Evolutionary conservation across 2,888 invertebrate genomes (phyloP), one percentile per base, ranked within the genome.

Genomic region (Diarsia dahlii): DNA sequence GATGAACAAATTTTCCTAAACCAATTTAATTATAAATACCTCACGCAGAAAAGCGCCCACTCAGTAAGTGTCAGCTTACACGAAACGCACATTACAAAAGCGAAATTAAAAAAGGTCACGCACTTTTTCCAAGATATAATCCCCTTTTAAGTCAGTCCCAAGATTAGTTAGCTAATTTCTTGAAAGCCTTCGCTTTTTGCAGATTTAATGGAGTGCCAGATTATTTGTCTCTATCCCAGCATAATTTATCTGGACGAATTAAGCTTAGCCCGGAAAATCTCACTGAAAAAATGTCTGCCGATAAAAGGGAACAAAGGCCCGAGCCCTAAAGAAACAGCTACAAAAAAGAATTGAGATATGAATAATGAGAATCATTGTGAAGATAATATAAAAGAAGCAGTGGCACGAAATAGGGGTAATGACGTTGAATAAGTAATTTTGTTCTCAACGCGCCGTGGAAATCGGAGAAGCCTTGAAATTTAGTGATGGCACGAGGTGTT

Each of bases 121-220:
- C 85, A 88, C 82, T 86, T 84, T 82, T 78, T 72, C 77, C 77
- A 83, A 84, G 76, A 85, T 78, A 88, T 93, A 93, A 93, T 92
- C 92, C 89, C 86, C 90, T 91, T 91, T 91, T 90, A 92, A 90
- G 91, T 89, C 88, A 87, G 88, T 88, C 87, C 87, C 88, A 85
- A 93, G 94, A 94, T 95, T 94, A 94, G 93, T 91, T 89, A 80
- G 91, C 94, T 94, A 95, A 95, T 95, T 94, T 94, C 93, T 93
- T 94, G 93, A 95, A 95, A 95, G 94, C 94, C 90, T 93, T 93
- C 92, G 90, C 92, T 93, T 93, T 92, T 93, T 92, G 88, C 89
- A 91, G 93, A 93, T 94, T 95, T 95, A 95, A 94, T 94, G 94
- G 94, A 93, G 92, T 93, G 91, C 89, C 84, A 92, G 95, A 94